Evolutionary conservation across 2,888 invertebrate genomes (phyloP), one percentile per base, ranked within the genome.

Genomic region (Argyresthia albistria): DNA sequence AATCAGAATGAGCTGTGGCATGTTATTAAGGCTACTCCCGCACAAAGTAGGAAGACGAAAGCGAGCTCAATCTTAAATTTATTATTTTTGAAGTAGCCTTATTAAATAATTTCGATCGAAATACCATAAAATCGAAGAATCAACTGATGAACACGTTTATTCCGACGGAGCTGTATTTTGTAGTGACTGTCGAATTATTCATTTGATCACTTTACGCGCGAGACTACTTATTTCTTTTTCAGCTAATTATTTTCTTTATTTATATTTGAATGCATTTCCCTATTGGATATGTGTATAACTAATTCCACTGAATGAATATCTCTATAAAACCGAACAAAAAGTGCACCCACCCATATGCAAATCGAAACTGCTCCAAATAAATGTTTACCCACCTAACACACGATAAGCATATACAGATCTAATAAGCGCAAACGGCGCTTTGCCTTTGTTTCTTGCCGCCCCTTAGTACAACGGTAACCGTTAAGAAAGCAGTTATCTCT

Each of bases 1-100:
- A 88, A 88, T 88, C 88, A 87, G 81, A 79, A 82, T 84, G 87
- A 86, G 79, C 82, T 83, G 87, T 82, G 86, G 86, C 83, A 76
- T 79, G 81, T 81, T 88, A 86, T 86, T 87, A 88, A 81, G 79
- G 79, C 76, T 76, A 76, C 77, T 77, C 73, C 73, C 72, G 70
- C 68, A 76, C 73, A 69, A 76, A 80, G 78, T 76, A 75, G 73
- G 73, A 79, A 78, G 80, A 79, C 67, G 76, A 46, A 7, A 7
- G 46, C 67, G 67, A 65, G 69, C 74, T 68, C 73, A 75, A 78
- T 67, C 69, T 73, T 72, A 72, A 75, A 70, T 70, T 68, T 60
- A 57, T n/a, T n/a, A n/a, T n/a, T n/a, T n/a, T n/a, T n/a, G n/a
- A n/a, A n/a, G n/a, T n/a, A n/a, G n/a, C n/a, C n/a, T n/a, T n/a